These are phyloP conservation scores for Idaea straminata DNA, from an alignment of 2,888 invertebrate genomes.

Conservation along the genomic window DNA sequence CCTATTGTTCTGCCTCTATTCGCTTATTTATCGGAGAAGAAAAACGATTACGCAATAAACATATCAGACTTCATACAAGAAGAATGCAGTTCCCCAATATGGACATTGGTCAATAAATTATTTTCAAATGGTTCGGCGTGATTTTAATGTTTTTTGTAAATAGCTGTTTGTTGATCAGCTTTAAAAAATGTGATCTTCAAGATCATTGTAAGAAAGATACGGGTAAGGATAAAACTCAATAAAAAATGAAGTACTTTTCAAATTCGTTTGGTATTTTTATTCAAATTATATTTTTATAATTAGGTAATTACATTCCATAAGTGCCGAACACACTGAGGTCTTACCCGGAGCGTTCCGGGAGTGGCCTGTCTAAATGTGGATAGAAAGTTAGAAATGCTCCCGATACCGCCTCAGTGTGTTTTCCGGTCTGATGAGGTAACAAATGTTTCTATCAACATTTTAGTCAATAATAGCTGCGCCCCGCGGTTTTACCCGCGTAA, in stretches of 20 bases:
- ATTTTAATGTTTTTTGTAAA: slow-evolving; percentile 2
- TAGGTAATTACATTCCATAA: no score
- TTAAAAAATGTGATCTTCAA: background rate
- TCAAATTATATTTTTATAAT: no score
- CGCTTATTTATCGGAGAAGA: slow-evolving; percentile 52
- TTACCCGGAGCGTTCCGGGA: no score
- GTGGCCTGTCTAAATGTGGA: no score
- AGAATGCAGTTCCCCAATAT: slow-evolving; percentile 14
- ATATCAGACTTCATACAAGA: slow-evolving; percentile 27
- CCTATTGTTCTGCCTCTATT: slow-evolving; percentile 52
- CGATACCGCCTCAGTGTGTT: no score
- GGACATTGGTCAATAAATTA: slow-evolving; percentile 20
- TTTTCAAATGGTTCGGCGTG: slow-evolving; percentile 25
- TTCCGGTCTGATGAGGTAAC: no score
- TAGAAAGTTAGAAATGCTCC: no score
- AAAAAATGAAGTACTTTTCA: background rate
- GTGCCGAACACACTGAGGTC: no score
- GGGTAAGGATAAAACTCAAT: background rate
- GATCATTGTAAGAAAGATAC: background rate
- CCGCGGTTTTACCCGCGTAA: no score
- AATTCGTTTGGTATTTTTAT: no score
- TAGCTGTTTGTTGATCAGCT: background rate
- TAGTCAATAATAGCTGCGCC: no score
- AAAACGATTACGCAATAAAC: slow-evolving; percentile 38
- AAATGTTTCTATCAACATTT: no score